These are phyloP conservation scores for Oeneis ivallda DNA, from an alignment of 2,888 invertebrate species.

Conservation along the genomic window DNA sequence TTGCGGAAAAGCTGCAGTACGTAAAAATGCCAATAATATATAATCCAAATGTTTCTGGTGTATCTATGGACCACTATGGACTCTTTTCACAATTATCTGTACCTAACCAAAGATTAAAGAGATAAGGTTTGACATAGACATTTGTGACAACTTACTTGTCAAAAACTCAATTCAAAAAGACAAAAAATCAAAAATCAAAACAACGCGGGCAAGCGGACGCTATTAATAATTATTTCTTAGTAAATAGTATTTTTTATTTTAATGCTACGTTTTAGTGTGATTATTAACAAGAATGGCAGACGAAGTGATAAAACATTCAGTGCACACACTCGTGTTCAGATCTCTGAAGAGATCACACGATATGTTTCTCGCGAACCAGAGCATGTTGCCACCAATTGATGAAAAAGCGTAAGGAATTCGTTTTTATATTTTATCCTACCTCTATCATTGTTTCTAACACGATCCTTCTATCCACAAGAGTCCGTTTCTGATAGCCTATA, in stretches of 20 bases:
- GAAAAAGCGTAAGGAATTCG: conserved; percentile 87
- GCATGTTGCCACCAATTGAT: conserved; percentile 91
- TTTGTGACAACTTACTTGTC: too few relatives aligned
- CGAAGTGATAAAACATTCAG: conserved; percentile 97
- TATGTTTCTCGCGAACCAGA: conserved; percentile 96
- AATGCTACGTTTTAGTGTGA: too few relatives aligned
- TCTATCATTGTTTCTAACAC: not conserved
- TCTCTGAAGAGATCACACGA: conserved; percentile 98
- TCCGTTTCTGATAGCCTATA: too few relatives aligned
- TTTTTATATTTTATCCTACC: conserved; percentile 19
- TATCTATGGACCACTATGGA: too few relatives aligned
- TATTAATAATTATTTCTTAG: conserved; percentile 10
- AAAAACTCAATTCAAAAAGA: too few relatives aligned
- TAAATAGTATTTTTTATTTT: conserved; percentile 20
- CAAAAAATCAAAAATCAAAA: conserved; percentile 5
- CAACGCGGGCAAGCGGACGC: conserved; percentile 18
- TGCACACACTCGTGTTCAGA: conserved; percentile 97
- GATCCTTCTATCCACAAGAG: not conserved
- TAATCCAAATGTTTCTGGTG: too few relatives aligned
- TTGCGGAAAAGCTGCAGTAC: too few relatives aligned
- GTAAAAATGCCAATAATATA: too few relatives aligned
- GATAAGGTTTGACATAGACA: not conserved
- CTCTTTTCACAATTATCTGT: too few relatives aligned
- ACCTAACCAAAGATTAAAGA: too few relatives aligned
- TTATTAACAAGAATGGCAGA: conserved; percentile 77